Conservation (phyloP, 64 coral and sea anemone genomes). For the Stylophora pistillata region DNA sequence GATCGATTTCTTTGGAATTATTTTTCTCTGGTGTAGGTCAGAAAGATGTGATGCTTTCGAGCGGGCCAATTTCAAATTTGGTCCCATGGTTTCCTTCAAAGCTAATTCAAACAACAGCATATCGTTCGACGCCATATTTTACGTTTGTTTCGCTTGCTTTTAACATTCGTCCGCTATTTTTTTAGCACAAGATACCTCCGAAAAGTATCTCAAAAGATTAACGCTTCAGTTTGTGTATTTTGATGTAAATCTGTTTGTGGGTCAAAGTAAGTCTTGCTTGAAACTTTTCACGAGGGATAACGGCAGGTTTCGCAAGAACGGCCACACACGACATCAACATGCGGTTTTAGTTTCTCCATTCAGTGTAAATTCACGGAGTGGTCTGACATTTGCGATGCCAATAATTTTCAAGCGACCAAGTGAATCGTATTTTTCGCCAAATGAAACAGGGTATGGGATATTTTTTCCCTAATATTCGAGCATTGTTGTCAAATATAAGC, state of each 20-base stretch:
- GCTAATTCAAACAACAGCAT: neutral
- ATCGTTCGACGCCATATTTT: slow-evolving; percentile 34
- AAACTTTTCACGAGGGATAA: neutral
- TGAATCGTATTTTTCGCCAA: neutral
- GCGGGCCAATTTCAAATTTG: neutral
- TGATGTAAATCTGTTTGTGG: neutral
- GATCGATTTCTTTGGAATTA: neutral
- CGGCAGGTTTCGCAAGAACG: neutral
- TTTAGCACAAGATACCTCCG: neutral
- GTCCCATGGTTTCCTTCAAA: neutral
- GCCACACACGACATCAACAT: neutral
- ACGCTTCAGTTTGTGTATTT: neutral
- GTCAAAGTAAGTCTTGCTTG: neutral
- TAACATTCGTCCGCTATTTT: slow-evolving; percentile 1
- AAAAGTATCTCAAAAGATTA: neutral
- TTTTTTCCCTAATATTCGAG: too few species aligned
- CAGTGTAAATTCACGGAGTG: neutral
- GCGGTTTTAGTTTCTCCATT: neutral
- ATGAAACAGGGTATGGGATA: too few species aligned
- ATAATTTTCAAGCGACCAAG: too few species aligned
- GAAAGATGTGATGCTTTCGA: neutral
- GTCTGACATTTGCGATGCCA: too few species aligned
- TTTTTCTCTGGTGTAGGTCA: neutral
- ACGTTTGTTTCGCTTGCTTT: slow-evolving; percentile 20
- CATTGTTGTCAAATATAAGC: too few species aligned